Evolutionary conservation across 2,797 vertebrate species (phyloP).

Genomic region (Glyptemys insculpta): DNA sequence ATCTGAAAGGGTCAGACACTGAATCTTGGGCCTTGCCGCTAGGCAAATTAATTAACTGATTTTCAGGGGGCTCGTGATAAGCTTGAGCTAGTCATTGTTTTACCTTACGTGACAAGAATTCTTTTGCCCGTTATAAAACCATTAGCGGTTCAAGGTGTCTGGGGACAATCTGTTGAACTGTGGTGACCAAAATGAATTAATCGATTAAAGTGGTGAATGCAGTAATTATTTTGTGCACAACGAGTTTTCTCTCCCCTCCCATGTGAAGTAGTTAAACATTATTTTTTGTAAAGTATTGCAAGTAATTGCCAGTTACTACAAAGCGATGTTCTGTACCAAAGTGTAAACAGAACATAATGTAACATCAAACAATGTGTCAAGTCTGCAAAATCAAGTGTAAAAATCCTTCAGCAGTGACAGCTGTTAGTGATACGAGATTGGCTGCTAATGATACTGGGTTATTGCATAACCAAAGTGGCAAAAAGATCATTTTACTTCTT

Average conservation of each 20-base stretch:
- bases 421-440: neutral
- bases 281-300: neutral
- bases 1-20: neutral
- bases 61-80: neutral
- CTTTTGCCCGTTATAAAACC: neutral
- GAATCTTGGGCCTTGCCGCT: neutral
- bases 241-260: constrained; percentile 21
- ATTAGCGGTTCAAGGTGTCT: neutral
- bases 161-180: neutral
- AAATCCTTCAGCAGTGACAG: neutral
- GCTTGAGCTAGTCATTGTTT: constrained; percentile 34
- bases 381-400: neutral
- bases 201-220: constrained; percentile 3
- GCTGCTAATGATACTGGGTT: neutral
- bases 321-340: neutral
- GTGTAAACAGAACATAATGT: neutral
- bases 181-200: neutral
- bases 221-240: neutral
- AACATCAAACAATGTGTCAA: neutral
- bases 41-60: neutral
- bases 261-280: constrained; percentile 12
- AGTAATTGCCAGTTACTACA: neutral
- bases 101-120: neutral
- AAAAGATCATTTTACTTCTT: neutral
- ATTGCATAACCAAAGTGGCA: neutral